phyloP scores from a whole-genome alignment of 2,888 invertebrate genomes.

The Buathra laborator region DNA sequence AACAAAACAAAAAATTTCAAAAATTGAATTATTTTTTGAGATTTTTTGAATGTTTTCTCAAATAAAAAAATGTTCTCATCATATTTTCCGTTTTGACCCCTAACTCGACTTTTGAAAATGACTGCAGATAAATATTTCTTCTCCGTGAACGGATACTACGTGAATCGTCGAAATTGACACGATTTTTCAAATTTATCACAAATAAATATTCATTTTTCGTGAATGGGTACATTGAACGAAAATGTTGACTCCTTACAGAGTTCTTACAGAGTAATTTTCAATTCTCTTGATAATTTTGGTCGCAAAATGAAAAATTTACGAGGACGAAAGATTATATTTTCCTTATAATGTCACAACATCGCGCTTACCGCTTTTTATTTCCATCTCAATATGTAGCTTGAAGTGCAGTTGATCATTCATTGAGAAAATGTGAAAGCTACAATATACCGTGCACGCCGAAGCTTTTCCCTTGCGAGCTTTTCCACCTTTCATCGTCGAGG shows the following conservation, averaged over 20 bases:
- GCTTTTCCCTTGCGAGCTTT: constrained; percentile 1
- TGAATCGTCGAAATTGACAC: no score
- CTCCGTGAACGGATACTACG: background rate
- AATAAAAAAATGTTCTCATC: background rate
- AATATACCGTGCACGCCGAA: background rate
- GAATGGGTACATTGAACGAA: background rate
- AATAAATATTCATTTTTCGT: no score
- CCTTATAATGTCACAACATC: background rate
- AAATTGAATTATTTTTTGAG: no score
- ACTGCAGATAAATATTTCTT: background rate
- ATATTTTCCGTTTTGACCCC: no score
- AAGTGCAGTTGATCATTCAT: constrained; percentile 23
- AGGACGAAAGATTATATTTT: background rate
- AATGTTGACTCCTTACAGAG: background rate
- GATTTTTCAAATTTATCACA: no score
- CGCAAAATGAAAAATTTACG: background rate
- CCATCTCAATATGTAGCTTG: background rate
- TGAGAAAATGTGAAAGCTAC: constrained; percentile 6
- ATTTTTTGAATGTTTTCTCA: background rate
- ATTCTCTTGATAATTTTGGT: background rate
- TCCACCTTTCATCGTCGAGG: constrained; percentile 4
- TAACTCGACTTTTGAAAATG: background rate
- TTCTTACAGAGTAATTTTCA: background rate
- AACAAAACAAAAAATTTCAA: no score
- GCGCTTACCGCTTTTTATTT: constrained; percentile 3